Conservation (phyloP, 30 jellyfish, hydroid and myxozoan genomes). For the Pelagia noctiluca region DNA sequence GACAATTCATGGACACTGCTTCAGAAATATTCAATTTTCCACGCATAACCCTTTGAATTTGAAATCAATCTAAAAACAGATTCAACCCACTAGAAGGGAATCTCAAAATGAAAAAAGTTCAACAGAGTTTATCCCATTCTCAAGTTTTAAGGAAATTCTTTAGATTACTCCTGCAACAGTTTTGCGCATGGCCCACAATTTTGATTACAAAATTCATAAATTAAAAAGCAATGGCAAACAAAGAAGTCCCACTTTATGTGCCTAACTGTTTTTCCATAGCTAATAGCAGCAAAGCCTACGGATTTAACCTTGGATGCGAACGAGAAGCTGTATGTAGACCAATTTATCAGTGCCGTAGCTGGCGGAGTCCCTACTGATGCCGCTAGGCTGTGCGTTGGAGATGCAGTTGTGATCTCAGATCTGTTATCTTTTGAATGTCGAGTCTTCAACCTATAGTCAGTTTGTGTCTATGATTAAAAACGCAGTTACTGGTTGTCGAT, state of each 20-base stretch:
- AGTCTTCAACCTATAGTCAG: conserved; percentile 80
- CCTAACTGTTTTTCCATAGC: conserved; percentile 72
- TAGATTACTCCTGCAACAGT: no score
- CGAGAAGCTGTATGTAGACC: conserved; percentile 96
- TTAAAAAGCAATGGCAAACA: conserved; percentile 64
- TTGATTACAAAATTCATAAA: not conserved
- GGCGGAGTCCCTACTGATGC: conserved; percentile 89
- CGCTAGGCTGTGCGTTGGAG: conserved; percentile 90
- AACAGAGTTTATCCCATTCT: no score
- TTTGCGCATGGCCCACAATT: no score
- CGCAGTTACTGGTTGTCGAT: conserved; percentile 85
- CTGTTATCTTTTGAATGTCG: conserved; percentile 85
- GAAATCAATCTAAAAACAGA: no score
- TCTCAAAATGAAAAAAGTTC: no score
- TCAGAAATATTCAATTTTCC: no score
- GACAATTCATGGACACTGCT: no score
- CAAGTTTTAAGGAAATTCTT: no score
- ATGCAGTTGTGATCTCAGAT: conserved; percentile 87
- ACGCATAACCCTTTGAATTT: no score
- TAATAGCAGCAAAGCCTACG: conserved; percentile 75
- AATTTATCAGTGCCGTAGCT: conserved; percentile 97
- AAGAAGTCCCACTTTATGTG: conserved; percentile 60
- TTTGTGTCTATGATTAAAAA: conserved; percentile 76
- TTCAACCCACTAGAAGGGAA: no score
- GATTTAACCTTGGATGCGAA: conserved; percentile 92